These are phyloP conservation scores for Australoheros scitulus DNA, from an alignment of 2,113 vertebrate genomes.

Conservation along the genomic window DNA sequence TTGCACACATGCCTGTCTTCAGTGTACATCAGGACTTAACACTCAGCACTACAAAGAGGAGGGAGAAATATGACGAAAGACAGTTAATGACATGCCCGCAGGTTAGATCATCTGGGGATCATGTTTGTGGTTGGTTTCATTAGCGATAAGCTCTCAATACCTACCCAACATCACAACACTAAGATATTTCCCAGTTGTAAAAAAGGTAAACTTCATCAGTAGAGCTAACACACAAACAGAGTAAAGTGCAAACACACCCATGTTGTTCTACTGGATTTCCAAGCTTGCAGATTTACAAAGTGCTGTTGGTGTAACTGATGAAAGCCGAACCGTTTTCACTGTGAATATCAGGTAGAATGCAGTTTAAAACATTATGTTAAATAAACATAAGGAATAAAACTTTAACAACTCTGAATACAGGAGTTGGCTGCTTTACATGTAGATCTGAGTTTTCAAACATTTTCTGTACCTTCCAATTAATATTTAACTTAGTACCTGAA, in stretches of 20 bases:
- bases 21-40: background rate
- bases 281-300: too few species aligned
- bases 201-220: background rate
- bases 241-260: too few species aligned
- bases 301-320: too few species aligned
- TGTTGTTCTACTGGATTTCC: too few species aligned
- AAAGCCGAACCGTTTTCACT: too few species aligned
- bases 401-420: too few species aligned
- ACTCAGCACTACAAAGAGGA: background rate
- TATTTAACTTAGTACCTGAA: too few species aligned
- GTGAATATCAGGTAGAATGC: too few species aligned
- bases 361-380: too few species aligned
- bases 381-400: too few species aligned
- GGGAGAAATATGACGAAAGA: background rate
- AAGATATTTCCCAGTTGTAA: background rate
- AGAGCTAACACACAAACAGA: too few species aligned
- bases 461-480: background rate
- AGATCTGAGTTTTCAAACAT: background rate
- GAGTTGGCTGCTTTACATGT: too few species aligned
- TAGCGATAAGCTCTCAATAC: background rate
- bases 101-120: background rate
- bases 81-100: background rate
- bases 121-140: background rate
- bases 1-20: background rate
- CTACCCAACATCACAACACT: background rate